Base-by-base conservation (phyloP, 2,113 vertebrate genomes). In the Odobenus rosmarus region DNA sequence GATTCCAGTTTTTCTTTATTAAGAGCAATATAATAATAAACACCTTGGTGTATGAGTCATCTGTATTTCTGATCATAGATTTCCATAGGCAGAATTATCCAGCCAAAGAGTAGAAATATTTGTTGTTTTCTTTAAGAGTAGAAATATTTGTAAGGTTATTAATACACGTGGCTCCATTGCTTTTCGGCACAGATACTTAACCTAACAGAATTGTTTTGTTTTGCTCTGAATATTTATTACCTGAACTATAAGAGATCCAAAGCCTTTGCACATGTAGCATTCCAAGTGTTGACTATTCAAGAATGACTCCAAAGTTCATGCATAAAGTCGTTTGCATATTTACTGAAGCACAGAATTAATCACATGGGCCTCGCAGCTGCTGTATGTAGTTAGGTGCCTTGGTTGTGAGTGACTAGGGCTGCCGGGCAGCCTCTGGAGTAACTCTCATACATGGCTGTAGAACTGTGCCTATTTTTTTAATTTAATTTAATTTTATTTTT, bases 281-380 rank as follows among this genome's bases (percentile, higher is more conserved):
- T 90, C 39, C 11, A 88, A 61, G 33, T 84, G 57, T 55, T 90
- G 86, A 84, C 57, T 96, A 36, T 84, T 98, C 31, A 81, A 88
- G 80, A 91, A 77, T 77, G 81, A 67, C 69, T 95, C 91, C 85
- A 88, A 76, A 95, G 86, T 91, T 84, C 42, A 74, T 72, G 51
- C 26, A 15, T 77, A 57, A 88, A 84, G 85, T 49, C 23, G 46
- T 95, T 71, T 92, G 67, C 26, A 24, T 88, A 36, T 69, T 76
- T 90, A 84, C 77, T 81, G 69, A 93, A 90, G 88, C 88, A 93
- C 85, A 85, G 4, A 49, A 42, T 87, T 14, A 88, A 76, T 87
- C 69, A 36, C 24, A 8, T 0, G 13, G 79, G 19, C 79, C n/a
- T 57, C 26, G 74, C 15, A 36, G 86, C 13, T 62, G 57, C 7